These are phyloP conservation scores for Cybosia mesomella DNA, from an alignment of 2,888 invertebrate genomes.

Conservation along the genomic window DNA sequence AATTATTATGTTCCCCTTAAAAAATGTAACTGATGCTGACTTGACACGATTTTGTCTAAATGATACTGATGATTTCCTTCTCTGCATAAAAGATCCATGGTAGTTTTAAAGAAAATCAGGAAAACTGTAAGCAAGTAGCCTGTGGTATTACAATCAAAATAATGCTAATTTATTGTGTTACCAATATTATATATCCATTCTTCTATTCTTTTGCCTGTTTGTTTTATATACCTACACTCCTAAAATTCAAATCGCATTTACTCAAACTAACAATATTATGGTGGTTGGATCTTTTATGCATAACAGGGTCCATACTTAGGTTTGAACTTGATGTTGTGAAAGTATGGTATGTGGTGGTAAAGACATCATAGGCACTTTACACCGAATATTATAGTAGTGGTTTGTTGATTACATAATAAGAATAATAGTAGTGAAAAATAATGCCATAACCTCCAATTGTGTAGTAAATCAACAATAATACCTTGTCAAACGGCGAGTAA, in stretches of 20 bases:
- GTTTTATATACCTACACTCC: conserved; percentile 8
- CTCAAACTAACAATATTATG: conserved; percentile 9
- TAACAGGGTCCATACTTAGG: conserved; percentile 11
- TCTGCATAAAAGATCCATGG: conserved; percentile 10
- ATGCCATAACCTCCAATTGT: too few relatives aligned
- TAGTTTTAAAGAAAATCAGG: conserved; percentile 11
- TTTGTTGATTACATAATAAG: too few relatives aligned
- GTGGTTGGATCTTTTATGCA: conserved; percentile 12
- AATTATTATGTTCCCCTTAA: conserved; percentile 6
- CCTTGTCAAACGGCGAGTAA: too few relatives aligned
- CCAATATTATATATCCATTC: neutral
- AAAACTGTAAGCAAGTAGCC: conserved; percentile 23
- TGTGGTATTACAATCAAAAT: conserved; percentile 19
- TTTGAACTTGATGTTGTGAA: too few relatives aligned
- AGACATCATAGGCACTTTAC: too few relatives aligned
- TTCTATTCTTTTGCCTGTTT: conserved; percentile 6
- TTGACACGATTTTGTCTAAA: conserved; percentile 3
- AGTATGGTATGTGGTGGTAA: too few relatives aligned
- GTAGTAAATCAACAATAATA: too few relatives aligned
- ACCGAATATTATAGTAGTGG: too few relatives aligned
- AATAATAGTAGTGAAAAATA: too few relatives aligned
- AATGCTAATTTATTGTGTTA: conserved; percentile 7
- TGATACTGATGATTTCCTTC: conserved; percentile 1
- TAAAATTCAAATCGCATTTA: conserved; percentile 11
- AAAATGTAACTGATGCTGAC: conserved; percentile 8